These are phyloP conservation scores for Gobius niger DNA, from an alignment of 2,113 vertebrate species.

Conservation along the genomic window DNA sequence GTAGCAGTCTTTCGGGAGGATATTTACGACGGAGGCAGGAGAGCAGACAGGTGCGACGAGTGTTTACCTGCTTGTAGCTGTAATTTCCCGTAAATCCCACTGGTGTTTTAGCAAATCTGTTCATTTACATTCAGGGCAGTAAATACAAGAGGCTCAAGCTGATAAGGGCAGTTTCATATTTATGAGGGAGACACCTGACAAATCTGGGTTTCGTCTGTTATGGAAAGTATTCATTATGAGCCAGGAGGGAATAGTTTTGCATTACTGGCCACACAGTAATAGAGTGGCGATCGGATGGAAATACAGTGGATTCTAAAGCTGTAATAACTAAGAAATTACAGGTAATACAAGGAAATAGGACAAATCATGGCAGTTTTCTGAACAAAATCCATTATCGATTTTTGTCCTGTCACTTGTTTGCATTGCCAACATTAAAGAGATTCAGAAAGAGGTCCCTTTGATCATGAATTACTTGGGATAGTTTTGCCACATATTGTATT, in stretches of 20 bases:
- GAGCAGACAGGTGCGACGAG: slow-evolving; percentile 15
- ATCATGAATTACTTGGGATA: not conserved
- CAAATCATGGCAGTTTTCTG: too few relatives aligned
- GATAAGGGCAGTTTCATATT: slow-evolving; percentile 32
- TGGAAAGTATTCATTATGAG: not conserved
- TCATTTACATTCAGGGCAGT: slow-evolving; percentile 45
- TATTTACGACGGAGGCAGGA: not conserved
- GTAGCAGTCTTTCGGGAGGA: not conserved
- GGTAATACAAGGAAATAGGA: too few relatives aligned
- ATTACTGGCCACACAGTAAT: not conserved
- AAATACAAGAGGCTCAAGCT: slow-evolving; percentile 29
- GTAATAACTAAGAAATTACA: not conserved
- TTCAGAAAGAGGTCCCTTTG: not conserved
- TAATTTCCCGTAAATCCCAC: slow-evolving; percentile 23
- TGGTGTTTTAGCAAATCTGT: slow-evolving; percentile 29
- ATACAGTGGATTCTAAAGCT: too few relatives aligned
- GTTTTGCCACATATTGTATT: not conserved
- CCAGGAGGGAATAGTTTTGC: not conserved
- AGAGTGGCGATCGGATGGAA: too few relatives aligned
- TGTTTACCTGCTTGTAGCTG: slow-evolving; percentile 12
- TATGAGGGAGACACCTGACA: slow-evolving; percentile 26
- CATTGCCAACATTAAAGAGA: not conserved
- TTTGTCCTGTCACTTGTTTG: too few relatives aligned
- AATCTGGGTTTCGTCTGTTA: not conserved
- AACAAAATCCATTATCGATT: too few relatives aligned